These are phyloP conservation scores for Brachionus manjavacas DNA, from an alignment of 1,140 invertebrate species.

Conservation along the genomic window DNA sequence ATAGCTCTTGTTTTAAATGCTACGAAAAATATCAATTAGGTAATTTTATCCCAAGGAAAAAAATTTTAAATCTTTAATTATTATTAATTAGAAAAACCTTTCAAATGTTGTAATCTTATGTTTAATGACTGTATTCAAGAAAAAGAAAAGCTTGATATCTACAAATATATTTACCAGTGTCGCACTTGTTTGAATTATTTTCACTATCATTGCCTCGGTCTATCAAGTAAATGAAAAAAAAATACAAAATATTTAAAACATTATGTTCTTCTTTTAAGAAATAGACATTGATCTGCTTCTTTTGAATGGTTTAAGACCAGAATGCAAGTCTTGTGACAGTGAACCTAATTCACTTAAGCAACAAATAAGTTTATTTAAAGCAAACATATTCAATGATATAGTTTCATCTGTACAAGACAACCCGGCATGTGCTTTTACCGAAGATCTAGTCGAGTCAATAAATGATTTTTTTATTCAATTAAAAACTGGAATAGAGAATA, in stretches of 20 bases:
- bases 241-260: background rate
- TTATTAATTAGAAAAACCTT: background rate
- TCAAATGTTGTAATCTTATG: slow-evolving; percentile 4
- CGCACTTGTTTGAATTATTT: background rate
- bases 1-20: slow-evolving; percentile 25
- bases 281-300: background rate
- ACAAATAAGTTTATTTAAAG: background rate
- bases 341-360: background rate
- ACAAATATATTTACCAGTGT: background rate
- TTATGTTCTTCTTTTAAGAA: background rate
- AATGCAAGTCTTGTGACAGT: background rate
- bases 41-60: background rate
- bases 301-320: background rate
- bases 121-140: background rate
- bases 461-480: background rate
- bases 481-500: background rate
- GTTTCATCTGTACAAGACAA: background rate
- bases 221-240: background rate
- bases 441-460: background rate
- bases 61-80: background rate
- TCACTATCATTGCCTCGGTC: background rate
- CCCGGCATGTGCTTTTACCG: background rate
- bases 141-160: background rate
- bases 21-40: slow-evolving; percentile 33
- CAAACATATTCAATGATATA: background rate